Percentiles rank a stretch among this genome's conserved stretches.
These are phyloP conservation scores for Anguilla obscura DNA, from an alignment of 2,797 vertebrate species.

Conservation along the genomic window DNA sequence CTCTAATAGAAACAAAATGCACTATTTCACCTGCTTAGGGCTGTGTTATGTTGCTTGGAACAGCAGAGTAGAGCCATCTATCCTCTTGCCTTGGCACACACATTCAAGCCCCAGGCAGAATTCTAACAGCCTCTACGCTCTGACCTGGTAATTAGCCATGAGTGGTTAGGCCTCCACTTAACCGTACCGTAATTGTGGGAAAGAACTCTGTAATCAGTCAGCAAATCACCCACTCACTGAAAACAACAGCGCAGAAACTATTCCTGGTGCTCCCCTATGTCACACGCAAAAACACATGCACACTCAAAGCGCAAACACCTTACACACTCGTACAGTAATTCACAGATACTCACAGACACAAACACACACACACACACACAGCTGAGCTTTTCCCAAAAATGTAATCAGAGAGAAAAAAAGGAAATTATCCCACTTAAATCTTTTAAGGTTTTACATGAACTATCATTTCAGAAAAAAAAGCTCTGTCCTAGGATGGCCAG, in stretches of 20 bases:
- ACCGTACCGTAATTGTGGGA: neutral
- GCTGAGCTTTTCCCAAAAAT: neutral
- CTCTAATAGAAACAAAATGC: neutral
- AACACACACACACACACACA: neutral
- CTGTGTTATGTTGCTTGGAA: neutral
- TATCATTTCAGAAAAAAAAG: neutral
- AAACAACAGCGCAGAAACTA: neutral
- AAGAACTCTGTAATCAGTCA: constrained; percentile 7
- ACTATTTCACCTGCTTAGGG: neutral
- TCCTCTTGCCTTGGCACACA: neutral
- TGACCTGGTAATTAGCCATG: neutral
- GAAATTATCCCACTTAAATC: too few relatives aligned
- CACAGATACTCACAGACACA: neutral
- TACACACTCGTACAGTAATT: neutral
- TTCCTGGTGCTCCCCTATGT: neutral
- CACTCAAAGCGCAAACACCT: neutral
- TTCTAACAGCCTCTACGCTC: neutral
- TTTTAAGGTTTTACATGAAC: neutral
- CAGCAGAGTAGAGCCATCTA: neutral
- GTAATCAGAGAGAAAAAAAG: neutral
- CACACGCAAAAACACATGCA: neutral
- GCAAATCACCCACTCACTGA: neutral
- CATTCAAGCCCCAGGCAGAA: neutral
- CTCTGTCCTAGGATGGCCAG: neutral
- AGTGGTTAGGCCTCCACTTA: constrained; percentile 9